Evolutionary conservation across 1,140 invertebrate genomes (phyloP).

Genomic region (Cyrtorhinus lividipennis): DNA sequence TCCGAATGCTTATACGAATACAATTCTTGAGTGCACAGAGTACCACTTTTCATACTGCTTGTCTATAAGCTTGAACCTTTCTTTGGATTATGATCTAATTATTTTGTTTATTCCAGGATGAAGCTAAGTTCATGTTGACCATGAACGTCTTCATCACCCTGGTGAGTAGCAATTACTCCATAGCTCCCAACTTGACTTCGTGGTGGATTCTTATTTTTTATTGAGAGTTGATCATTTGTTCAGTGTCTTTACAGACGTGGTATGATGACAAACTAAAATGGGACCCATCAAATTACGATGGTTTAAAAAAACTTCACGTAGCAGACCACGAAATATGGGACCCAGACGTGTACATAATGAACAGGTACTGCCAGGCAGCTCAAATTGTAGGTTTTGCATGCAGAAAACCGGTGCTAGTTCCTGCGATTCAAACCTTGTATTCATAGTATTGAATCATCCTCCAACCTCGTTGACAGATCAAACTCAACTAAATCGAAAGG

Average conservation of each 20-base stretch:
- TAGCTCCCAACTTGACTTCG: not conserved
- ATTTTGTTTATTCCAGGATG: constrained; percentile 32
- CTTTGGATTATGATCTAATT: no score
- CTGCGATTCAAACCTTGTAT: no score
- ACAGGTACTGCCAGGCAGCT: constrained; percentile 37
- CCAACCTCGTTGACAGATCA: no score
- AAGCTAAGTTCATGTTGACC: constrained; percentile 38
- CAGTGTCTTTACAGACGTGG: constrained; percentile 37
- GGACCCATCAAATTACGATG: constrained; percentile 43
- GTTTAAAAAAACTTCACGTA: constrained; percentile 37
- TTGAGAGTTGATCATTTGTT: not conserved
- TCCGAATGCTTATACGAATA: no score
- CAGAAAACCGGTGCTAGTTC: no score
- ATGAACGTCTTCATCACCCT: constrained; percentile 41
- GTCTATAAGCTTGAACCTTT: no score
- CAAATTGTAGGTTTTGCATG: not conserved
- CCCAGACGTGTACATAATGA: constrained; percentile 48
- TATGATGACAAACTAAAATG: constrained; percentile 47
- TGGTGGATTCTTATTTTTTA: not conserved
- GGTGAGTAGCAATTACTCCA: constrained; percentile 31
- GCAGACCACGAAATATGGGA: constrained; percentile 50
- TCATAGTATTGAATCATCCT: no score
- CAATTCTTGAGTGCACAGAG: no score
- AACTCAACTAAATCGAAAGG: no score
- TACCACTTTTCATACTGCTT: no score